Evolutionary conservation across 2,113 vertebrate species (phyloP).

Genomic region (Leucopternis melanops): DNA sequence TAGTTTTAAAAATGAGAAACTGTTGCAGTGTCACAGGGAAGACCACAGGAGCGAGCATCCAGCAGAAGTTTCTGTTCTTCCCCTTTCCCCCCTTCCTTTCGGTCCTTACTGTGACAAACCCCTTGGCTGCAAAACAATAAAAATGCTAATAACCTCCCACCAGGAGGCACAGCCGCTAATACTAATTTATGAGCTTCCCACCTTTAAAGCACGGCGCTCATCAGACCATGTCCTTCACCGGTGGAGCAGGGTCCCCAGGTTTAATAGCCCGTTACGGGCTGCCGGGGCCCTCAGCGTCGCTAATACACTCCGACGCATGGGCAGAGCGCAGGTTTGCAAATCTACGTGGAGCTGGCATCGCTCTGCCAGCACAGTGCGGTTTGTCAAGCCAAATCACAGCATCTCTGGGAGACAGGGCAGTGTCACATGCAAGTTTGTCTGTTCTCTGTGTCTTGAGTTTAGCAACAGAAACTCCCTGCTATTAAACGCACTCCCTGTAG

Average conservation of each 20-base stretch:
- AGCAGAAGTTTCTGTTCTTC: not conserved
- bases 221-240: slow-evolving; percentile 4
- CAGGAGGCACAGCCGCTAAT: not conserved
- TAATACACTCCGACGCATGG: not conserved
- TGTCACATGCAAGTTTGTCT: accelerated
- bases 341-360: not conserved
- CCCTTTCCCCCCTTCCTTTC: not conserved
- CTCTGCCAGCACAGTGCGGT: accelerated
- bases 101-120: slow-evolving; percentile 55
- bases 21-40: not conserved
- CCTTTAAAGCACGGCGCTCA: not conserved
- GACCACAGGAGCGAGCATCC: not conserved
- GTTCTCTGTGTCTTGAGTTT: not conserved
- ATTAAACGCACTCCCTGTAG: no score
- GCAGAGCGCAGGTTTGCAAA: not conserved
- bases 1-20: not conserved
- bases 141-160: slow-evolving; percentile 66
- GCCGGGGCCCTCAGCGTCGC: not conserved
- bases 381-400: not conserved
- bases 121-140: slow-evolving; percentile 66
- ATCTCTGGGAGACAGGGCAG: not conserved
- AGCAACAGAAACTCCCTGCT: no score
- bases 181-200: slow-evolving; percentile 54
- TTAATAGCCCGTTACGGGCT: not conserved
- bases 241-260: not conserved